Conservation (phyloP, 2,888 invertebrate genomes). For the Sipunculus nudus region DNA sequence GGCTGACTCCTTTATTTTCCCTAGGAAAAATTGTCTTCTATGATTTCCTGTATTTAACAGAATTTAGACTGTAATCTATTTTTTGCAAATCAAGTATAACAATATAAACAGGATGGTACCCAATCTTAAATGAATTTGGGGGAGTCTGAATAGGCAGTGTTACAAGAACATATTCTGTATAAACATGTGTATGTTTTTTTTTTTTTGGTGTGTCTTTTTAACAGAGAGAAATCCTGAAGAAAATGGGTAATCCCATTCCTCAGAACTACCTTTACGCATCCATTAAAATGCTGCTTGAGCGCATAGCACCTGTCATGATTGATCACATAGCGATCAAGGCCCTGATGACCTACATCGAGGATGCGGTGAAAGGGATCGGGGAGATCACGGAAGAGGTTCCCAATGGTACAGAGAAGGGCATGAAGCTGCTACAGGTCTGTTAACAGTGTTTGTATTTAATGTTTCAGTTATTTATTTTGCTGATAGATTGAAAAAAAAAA, state of each 20-base stretch:
- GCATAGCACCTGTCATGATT: slow-evolving; percentile 95
- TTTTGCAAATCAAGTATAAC: too few species aligned
- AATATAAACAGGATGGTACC: too few species aligned
- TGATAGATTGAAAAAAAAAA: too few species aligned
- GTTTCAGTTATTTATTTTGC: too few species aligned
- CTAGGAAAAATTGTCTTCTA: too few species aligned
- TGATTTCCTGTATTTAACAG: too few species aligned
- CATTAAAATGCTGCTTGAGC: slow-evolving; percentile 89
- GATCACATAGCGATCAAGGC: slow-evolving; percentile 86
- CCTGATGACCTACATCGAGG: slow-evolving; percentile 68
- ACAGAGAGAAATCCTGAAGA: slow-evolving; percentile 84
- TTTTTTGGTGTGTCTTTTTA: slow-evolving; percentile 41
- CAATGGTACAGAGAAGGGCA: slow-evolving; percentile 84
- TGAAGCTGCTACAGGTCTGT: slow-evolving; percentile 86
- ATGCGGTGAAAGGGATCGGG: slow-evolving; percentile 61
- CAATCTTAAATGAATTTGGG: too few species aligned
- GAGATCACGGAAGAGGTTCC: slow-evolving; percentile 50
- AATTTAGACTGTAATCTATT: too few species aligned
- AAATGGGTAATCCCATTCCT: slow-evolving; percentile 93
- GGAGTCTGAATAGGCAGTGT: too few species aligned
- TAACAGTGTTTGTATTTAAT: too few species aligned
- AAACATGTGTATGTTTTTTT: neutral
- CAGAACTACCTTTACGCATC: slow-evolving; percentile 95
- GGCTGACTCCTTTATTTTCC: too few species aligned
- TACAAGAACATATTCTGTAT: neutral